Base-by-base conservation (phyloP, 1,140 invertebrate genomes). In the Tyrophagus putrescentiae region DNA sequence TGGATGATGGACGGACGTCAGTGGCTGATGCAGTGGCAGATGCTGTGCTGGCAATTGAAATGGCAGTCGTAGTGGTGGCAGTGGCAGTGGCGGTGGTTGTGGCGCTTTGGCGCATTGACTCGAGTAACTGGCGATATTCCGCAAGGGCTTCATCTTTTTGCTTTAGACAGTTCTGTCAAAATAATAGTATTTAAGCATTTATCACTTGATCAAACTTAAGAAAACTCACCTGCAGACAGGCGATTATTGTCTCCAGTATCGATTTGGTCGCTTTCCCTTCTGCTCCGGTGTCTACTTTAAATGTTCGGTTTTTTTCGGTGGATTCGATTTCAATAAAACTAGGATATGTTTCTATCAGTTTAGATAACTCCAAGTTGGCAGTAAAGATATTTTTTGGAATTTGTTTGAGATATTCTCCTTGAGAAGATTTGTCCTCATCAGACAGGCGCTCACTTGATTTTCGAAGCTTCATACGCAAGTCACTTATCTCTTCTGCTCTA, bases 141-240 rank as follows among this genome's bases (percentile, higher is more conserved):
- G 3, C 1, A 16, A 59, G 23, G 3, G 57, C 34, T 45, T 59
- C 57, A 11, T 59, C 57, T 45, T 59, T 59, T 29, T 59, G 57
- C 34, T 59, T 42, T 21, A 59, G 41, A 25, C 57, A 42, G 33
- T 41, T 42, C 27, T 54, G n/a, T 7, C 5, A 54, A 31, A 42
- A n/a, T 21, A 54, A 21, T 54, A 54, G 9, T 50, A 21, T 54
- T 54, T 54, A 54, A 32, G 36, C 7, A 7, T 48, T 48, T 39
- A 39, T 27, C 5, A 48, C n/a, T 6, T 27, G 18, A 6, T n/a
- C 36, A 54, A 31, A 21, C 6, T 39, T 41, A 7, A 21, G 18
- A 54, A 21, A 54, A 23, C 21, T 21, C n/a, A 54, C 52, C 18
- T 45, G 57, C 23, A 59, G 29, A 59, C 57, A 59, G n/a, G 18